These are phyloP conservation scores for Corella eumyota DNA, from an alignment of 23 tunicate species.

Conservation along the genomic window DNA sequence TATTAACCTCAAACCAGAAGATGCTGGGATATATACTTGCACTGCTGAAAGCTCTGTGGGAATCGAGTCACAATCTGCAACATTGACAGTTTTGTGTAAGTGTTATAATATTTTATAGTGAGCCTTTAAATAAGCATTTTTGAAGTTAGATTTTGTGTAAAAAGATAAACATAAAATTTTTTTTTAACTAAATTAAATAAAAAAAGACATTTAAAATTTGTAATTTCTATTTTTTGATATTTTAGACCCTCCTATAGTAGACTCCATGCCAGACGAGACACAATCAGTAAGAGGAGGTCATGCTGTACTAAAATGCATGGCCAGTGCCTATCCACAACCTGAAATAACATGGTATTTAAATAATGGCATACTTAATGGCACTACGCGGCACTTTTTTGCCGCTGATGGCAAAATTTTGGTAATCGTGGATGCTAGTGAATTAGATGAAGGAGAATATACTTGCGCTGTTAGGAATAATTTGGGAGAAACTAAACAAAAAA, in stretches of 20 bases:
- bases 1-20: conserved; percentile 37
- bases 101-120: not conserved
- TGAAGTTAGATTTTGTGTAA: not conserved
- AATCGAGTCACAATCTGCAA: conserved; percentile 27
- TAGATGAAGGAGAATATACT: conserved; percentile 40
- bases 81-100: conserved; percentile 67
- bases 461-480: conserved; percentile 33
- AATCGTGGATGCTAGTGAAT: conserved; percentile 15
- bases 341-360: conserved; percentile 32
- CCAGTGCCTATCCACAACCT: conserved; percentile 34
- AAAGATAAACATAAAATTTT: not conserved
- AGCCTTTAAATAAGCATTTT: not conserved
- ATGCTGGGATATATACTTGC: conserved; percentile 73
- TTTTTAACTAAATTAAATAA: not conserved
- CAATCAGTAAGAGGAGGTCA: conserved; percentile 20
- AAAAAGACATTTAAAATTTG: not conserved
- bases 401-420: conserved; percentile 46
- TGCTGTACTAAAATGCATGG: conserved; percentile 56
- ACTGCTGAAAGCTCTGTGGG: conserved; percentile 51
- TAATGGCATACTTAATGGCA: conserved; percentile 20
- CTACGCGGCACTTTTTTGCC: conserved; percentile 48
- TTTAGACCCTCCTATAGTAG: conserved; percentile 33
- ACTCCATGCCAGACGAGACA: conserved; percentile 16
- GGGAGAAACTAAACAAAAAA: conserved; percentile 13
- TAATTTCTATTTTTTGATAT: not conserved